A percentile compares a stretch with the other conserved stretches of the same genome.
Conservation (phyloP, 2,888 invertebrate species). For the Philaethria dido region DNA sequence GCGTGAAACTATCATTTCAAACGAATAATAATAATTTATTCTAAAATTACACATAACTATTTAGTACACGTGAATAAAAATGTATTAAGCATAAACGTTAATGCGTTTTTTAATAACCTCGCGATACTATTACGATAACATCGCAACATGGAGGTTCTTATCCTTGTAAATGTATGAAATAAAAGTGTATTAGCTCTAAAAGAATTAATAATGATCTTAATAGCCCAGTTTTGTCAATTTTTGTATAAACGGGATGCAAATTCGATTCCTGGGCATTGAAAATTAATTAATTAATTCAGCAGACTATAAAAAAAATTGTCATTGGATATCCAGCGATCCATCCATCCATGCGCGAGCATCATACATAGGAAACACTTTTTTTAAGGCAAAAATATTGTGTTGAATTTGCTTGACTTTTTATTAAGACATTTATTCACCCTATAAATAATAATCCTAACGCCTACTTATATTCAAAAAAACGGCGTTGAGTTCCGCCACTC, state of each 20-base stretch:
- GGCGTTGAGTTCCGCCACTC: too few relatives aligned
- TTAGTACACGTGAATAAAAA: constrained; percentile 25
- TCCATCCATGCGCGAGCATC: too few relatives aligned
- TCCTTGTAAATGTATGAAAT: constrained; percentile 12
- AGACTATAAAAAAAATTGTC: neutral
- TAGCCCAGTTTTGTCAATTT: neutral
- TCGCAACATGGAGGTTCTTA: constrained; percentile 14
- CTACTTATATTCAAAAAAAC: too few relatives aligned
- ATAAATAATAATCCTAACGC: too few relatives aligned
- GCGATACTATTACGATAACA: constrained; percentile 28
- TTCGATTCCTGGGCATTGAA: too few relatives aligned
- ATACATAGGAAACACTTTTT: too few relatives aligned
- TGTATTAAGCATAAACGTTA: constrained; percentile 8
- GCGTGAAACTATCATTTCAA: neutral
- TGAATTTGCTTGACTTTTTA: too few relatives aligned
- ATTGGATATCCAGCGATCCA: too few relatives aligned
- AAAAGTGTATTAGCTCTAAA: constrained; percentile 1
- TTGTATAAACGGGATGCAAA: too few relatives aligned
- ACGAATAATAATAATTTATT: constrained; percentile 4
- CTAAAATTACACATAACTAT: constrained; percentile 6
- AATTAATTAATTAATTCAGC: neutral
- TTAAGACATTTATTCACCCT: too few relatives aligned
- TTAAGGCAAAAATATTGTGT: too few relatives aligned
- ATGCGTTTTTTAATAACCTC: constrained; percentile 28
- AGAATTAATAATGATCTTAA: neutral